Evolutionary conservation across 1,140 invertebrate genomes (phyloP).

Genomic region (Anadara kagoshimensis): DNA sequence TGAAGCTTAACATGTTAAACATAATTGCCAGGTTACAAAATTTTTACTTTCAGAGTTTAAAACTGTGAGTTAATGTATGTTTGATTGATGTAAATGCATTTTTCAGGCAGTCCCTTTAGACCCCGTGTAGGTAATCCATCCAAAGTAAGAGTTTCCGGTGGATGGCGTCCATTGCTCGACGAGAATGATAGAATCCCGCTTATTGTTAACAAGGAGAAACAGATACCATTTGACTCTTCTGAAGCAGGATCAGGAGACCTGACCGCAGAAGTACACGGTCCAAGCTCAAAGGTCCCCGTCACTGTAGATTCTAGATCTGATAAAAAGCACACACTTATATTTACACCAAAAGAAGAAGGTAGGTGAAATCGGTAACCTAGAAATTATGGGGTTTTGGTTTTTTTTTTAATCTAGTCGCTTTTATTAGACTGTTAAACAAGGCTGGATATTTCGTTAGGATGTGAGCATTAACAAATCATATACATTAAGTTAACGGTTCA

Average conservation of each 20-base stretch:
- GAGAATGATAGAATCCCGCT: constrained; percentile 84
- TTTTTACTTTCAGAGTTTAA: too few relatives aligned
- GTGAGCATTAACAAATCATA: too few relatives aligned
- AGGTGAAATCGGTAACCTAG: too few relatives aligned
- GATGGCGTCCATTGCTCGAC: constrained; percentile 84
- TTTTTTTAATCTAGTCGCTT: too few relatives aligned
- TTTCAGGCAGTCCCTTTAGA: constrained; percentile 81
- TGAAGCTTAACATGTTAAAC: too few relatives aligned
- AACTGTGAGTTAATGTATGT: too few relatives aligned
- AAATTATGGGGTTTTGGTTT: too few relatives aligned
- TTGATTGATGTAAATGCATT: too few relatives aligned
- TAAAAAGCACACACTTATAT: constrained; percentile 62
- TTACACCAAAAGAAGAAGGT: constrained; percentile 69
- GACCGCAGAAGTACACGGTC: constrained; percentile 82
- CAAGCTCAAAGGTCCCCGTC: constrained; percentile 76
- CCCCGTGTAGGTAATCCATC: constrained; percentile 82
- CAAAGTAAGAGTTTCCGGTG: constrained; percentile 76
- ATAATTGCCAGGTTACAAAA: too few relatives aligned
- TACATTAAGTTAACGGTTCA: too few relatives aligned
- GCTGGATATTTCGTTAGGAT: too few relatives aligned
- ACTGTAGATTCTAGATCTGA: constrained; percentile 59
- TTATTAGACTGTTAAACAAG: not conserved
- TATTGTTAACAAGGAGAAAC: constrained; percentile 76
- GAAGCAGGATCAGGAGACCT: constrained; percentile 81
- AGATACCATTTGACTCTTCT: constrained; percentile 79